Evolutionary conservation across 2,888 invertebrate genomes (phyloP), one percentile per base, ranked within the genome.

Genomic region (Nemotelus pantherinus): DNA sequence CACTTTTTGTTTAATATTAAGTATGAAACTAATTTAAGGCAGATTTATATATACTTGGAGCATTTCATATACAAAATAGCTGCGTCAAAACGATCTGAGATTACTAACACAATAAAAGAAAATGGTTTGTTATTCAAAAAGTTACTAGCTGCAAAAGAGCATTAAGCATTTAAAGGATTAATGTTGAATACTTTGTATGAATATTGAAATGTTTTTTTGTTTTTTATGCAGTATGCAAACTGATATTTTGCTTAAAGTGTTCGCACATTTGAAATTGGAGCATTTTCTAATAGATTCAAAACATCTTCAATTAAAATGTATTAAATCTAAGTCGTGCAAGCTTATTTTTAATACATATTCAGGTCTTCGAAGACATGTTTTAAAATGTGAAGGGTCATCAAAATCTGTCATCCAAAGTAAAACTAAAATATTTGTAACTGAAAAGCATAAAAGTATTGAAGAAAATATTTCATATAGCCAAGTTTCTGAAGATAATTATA

Each of bases 281-380:
- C 57, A 57, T 57, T 25, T 57, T 25, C n/a, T n/a, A n/a, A n/a
- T n/a, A n/a, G n/a, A n/a, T n/a, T n/a, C n/a, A n/a, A n/a, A n/a
- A n/a, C n/a, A n/a, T n/a, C n/a, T n/a, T n/a, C n/a, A n/a, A n/a
- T n/a, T n/a, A n/a, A n/a, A n/a, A n/a, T n/a, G n/a, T n/a, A n/a
- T n/a, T n/a, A n/a, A n/a, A n/a, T n/a, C n/a, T n/a, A n/a, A 57
- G 25, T 25, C 57, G 3, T 57, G 57, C 57, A 2, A 57, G 25
- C 57, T 57, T 57, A 9, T 57, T 57, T 57, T 57, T 57, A 57
- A 57, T 57, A 57, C 2, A 25, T 57, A 57, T 57, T 57, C 57
- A 57, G 57, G 57, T 2, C 25, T 57, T 10, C 57, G 57, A 57
- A 57, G 57, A 57, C 57, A 57, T 57, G 57, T 25, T 7, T 25